These are phyloP conservation scores for Redunca redunca DNA, from an alignment of 2,113 vertebrate species.

Conservation along the genomic window DNA sequence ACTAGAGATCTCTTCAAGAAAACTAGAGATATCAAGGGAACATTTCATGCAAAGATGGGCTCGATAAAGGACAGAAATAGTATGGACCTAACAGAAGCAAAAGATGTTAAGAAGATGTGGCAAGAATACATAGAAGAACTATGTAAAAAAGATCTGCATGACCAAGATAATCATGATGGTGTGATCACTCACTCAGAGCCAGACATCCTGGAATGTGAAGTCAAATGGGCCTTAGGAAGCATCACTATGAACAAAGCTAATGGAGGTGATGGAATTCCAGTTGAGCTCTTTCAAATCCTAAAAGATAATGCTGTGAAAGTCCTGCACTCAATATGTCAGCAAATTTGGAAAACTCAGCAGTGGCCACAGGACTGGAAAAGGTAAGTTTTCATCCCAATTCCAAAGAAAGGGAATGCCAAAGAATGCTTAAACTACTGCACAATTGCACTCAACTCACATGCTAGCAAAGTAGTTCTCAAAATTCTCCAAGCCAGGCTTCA, in stretches of 20 bases:
- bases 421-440: background rate
- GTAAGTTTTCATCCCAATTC: background rate
- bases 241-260: too few relatives aligned
- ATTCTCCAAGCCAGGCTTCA: background rate
- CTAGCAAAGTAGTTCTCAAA: background rate
- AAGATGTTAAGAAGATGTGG: background rate
- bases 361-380: background rate
- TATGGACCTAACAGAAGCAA: background rate
- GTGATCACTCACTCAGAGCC: background rate
- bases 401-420: background rate
- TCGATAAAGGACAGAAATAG: background rate
- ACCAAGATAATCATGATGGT: background rate
- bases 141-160: background rate
- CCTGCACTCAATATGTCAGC: too few relatives aligned
- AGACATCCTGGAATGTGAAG: background rate
- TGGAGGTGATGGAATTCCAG: too few relatives aligned
- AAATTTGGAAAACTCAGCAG: background rate
- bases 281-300: too few relatives aligned
- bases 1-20: background rate
- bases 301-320: too few relatives aligned
- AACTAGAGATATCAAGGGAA: background rate
- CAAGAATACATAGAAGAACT: background rate
- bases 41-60: background rate
- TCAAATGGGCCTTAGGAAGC: background rate
- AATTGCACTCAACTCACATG: background rate